Evolutionary conservation across 2,888 invertebrate genomes (phyloP).

Genomic region (Nephrotoma flavescens): DNA sequence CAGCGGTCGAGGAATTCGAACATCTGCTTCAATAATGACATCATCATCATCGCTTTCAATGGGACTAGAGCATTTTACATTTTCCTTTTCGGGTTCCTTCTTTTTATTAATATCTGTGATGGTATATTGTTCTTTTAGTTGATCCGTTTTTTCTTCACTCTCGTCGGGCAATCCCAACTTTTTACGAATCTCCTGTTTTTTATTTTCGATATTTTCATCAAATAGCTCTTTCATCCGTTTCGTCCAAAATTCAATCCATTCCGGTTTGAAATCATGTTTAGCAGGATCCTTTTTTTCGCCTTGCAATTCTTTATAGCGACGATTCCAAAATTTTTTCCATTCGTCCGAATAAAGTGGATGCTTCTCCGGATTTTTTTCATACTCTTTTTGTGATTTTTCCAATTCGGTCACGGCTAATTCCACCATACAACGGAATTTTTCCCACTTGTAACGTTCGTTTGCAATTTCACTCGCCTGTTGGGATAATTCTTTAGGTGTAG

Average conservation of each 20-base stretch:
- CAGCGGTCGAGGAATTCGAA: neutral
- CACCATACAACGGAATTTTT: conserved; percentile 29
- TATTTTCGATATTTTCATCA: conserved; percentile 46
- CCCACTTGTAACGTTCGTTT: conserved; percentile 38
- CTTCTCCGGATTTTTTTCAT: conserved; percentile 74
- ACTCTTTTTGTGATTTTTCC: conserved; percentile 50
- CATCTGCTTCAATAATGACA: neutral
- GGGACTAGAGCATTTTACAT: neutral
- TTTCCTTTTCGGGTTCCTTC: neutral
- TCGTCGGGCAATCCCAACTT: conserved; percentile 39
- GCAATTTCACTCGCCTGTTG: conserved; percentile 27
- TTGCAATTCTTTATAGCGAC: conserved; percentile 64
- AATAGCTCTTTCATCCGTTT: conserved; percentile 66
- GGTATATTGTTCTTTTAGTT: conserved; percentile 27
- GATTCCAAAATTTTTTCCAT: conserved; percentile 84
- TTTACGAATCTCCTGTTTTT: conserved; percentile 53
- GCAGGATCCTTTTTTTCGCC: conserved; percentile 45
- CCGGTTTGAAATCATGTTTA: conserved; percentile 73
- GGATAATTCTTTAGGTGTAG: conserved; percentile 27
- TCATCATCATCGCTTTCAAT: conserved; percentile 4
- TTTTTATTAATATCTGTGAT: conserved; percentile 16
- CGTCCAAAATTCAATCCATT: conserved; percentile 81
- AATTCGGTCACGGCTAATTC: conserved; percentile 33
- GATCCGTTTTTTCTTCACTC: conserved; percentile 26
- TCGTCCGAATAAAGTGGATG: conserved; percentile 79